A percentile compares a stretch with the other conserved stretches of the same genome.
These are phyloP conservation scores for Drosophila mettleri DNA, from an alignment of 2,888 invertebrate genomes.

Conservation along the genomic window DNA sequence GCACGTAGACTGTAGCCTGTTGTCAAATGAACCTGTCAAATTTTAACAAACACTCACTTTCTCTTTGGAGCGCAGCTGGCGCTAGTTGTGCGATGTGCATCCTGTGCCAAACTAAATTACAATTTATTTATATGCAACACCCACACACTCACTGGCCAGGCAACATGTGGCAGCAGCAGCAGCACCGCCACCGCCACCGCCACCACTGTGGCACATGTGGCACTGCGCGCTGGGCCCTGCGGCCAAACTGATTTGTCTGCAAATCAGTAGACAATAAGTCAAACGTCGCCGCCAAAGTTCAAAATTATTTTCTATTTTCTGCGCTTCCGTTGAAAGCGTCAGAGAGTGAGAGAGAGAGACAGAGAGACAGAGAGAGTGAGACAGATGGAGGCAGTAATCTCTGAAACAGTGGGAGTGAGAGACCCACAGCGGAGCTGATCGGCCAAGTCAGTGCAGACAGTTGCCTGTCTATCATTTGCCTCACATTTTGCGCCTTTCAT, in stretches of 20 bases:
- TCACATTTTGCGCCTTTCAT: conserved; percentile 74
- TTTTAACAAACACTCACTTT: conserved; percentile 82
- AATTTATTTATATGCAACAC: conserved; percentile 81
- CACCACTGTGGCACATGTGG: conserved; percentile 36
- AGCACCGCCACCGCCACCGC: no score
- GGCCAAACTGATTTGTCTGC: conserved; percentile 74
- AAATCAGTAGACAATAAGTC: conserved; percentile 81
- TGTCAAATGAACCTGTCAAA: conserved; percentile 83
- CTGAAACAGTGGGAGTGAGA: not conserved
- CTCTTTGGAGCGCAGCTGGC: conserved; percentile 76
- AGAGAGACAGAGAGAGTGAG: not conserved
- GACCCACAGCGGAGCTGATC: conserved; percentile 20
- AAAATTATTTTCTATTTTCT: conserved; percentile 72
- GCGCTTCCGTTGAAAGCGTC: conserved; percentile 74
- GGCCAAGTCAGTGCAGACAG: conserved; percentile 61
- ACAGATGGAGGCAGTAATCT: no score
- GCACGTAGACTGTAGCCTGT: conserved; percentile 40
- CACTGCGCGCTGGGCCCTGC: conserved; percentile 28
- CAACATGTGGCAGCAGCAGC: no score
- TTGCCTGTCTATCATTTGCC: conserved; percentile 79
- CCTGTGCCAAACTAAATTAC: conserved; percentile 77
- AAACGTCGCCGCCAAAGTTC: conserved; percentile 79
- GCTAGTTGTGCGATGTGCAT: conserved; percentile 64
- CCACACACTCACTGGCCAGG: conserved; percentile 64
- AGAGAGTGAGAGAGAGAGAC: conserved; percentile 2